Conservation (phyloP, 2,797 vertebrate genomes). For the Prunella strophiata region DNA sequence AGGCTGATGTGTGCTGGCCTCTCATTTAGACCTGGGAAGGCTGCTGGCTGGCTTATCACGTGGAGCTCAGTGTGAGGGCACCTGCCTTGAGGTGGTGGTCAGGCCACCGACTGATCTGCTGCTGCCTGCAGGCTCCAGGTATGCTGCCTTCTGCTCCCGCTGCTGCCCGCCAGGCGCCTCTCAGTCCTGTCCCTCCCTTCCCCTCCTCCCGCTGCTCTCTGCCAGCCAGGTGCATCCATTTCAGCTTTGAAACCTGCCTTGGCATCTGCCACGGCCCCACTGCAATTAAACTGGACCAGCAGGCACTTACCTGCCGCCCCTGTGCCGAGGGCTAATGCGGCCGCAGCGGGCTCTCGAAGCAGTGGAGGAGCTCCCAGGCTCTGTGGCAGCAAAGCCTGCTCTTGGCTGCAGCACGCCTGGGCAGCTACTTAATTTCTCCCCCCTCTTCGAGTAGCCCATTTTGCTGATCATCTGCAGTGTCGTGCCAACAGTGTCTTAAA, state of each 20-base stretch:
- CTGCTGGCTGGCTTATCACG: background rate
- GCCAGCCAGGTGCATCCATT: background rate
- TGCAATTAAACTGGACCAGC: constrained; percentile 7
- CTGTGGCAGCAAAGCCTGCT: background rate
- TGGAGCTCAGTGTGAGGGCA: background rate
- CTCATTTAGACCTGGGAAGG: background rate
- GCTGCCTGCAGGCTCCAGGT: background rate
- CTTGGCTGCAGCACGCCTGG: constrained; percentile 30
- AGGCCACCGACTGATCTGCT: rapidly evolving
- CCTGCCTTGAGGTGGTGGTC: background rate
- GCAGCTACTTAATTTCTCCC: constrained; percentile 6
- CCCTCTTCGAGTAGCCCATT: constrained; percentile 36
- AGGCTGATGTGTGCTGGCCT: background rate
- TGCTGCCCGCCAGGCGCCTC: background rate
- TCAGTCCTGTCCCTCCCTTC: background rate
- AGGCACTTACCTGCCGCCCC: constrained; percentile 22
- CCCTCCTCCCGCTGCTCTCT: background rate
- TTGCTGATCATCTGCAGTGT: constrained; percentile 69
- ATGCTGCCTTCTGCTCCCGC: background rate
- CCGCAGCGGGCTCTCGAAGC: rapidly evolving
- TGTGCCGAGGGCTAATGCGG: rapidly evolving
- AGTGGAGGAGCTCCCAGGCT: background rate
- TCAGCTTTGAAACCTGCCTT: constrained; percentile 53
- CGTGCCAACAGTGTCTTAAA: constrained; percentile 79
- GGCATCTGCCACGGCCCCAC: constrained; percentile 41